A percentile compares a stretch with the other conserved stretches of the same genome.
phyloP scores from a whole-genome alignment of 1,140 invertebrate genomes.

The Drosophila equinoxialis region DNA sequence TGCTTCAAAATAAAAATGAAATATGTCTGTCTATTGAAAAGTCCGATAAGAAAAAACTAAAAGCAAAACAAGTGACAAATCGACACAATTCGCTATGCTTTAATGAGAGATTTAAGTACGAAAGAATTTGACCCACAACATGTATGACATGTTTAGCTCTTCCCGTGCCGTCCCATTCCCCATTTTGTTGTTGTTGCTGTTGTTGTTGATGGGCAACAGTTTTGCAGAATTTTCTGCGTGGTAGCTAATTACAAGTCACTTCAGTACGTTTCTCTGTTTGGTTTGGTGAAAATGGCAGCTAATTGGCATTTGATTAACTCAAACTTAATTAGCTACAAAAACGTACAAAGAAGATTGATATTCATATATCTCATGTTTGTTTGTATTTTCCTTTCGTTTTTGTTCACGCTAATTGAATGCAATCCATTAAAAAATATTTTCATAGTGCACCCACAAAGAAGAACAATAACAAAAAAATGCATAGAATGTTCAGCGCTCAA shows the following conservation, averaged over 20 bases:
- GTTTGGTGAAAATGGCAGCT: constrained; percentile 34
- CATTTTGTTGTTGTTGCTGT: too few relatives aligned
- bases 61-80: not conserved
- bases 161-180: too few relatives aligned
- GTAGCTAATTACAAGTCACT: constrained; percentile 27
- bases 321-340: constrained; percentile 28
- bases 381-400: not conserved
- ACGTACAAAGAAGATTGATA: not conserved
- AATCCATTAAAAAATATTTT: constrained; percentile 39
- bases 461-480: not conserved
- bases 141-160: not conserved
- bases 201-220: constrained; percentile 5
- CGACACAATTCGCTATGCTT: not conserved
- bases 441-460: constrained; percentile 4
- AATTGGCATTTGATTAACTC: constrained; percentile 57
- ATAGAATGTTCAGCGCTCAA: not conserved
- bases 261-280: not conserved
- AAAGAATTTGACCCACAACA: not conserved
- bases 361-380: not conserved
- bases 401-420: constrained; percentile 47
- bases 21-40: too few relatives aligned
- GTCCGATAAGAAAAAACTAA: not conserved
- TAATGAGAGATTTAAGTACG: not conserved
- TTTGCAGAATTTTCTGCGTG: not conserved
- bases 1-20: too few relatives aligned